Percentiles rank a stretch among this genome's conserved stretches.
Evolutionary conservation across 2,113 vertebrate species (phyloP).

Genomic region (Orycteropus afer): DNA sequence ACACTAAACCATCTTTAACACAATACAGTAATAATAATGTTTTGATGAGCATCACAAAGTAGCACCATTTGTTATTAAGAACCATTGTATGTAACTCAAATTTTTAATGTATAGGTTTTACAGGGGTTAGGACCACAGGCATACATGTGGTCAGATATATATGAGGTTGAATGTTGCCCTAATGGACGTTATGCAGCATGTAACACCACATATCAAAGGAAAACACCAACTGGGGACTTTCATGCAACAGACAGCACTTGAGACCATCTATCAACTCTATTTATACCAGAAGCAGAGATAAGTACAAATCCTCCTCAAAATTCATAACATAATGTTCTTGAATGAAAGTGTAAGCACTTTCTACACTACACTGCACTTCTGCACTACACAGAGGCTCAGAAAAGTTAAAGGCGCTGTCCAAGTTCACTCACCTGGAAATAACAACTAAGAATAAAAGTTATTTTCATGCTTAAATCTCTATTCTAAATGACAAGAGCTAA

Average conservation of each 20-base stretch:
- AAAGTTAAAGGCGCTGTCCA: slow-evolving; percentile 25
- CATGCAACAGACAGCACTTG: background rate
- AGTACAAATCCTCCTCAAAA: slow-evolving; percentile 22
- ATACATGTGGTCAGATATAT: background rate
- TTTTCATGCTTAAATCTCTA: slow-evolving; percentile 43
- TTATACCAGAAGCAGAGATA: background rate
- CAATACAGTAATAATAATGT: background rate
- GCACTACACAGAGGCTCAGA: background rate
- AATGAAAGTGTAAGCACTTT: slow-evolving; percentile 16
- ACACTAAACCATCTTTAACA: background rate
- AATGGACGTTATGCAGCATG: background rate
- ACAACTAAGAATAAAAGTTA: background rate
- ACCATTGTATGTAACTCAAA: background rate
- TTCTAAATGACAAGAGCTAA: slow-evolving; percentile 10
- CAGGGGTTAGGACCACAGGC: too few species aligned
- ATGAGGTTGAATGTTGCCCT: background rate
- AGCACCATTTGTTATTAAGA: too few species aligned
- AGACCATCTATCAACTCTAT: background rate
- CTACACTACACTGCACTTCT: too few species aligned
- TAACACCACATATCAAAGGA: background rate
- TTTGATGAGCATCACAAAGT: too few species aligned
- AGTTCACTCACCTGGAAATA: slow-evolving; percentile 39
- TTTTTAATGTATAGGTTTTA: background rate
- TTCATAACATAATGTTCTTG: background rate
- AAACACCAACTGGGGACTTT: slow-evolving; percentile 13